These are phyloP conservation scores for Todiramphus saurophagus DNA, from an alignment of 2,113 vertebrate genomes.

Conservation along the genomic window DNA sequence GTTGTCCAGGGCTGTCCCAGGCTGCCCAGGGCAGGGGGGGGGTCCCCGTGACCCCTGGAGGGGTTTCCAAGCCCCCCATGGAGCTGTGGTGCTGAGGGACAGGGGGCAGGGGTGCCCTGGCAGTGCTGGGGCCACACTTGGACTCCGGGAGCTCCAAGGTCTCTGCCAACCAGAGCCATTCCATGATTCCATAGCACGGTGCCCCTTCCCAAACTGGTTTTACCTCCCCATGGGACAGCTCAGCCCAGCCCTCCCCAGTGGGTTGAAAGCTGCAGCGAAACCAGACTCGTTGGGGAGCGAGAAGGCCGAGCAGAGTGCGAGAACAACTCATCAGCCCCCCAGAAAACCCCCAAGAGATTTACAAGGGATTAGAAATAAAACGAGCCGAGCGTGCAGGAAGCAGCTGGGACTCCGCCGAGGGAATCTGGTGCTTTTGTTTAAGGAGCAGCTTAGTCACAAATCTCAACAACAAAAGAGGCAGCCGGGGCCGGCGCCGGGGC, in stretches of 20 bases:
- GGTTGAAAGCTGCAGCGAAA: not conserved
- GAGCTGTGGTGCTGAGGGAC: no score
- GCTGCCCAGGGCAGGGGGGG: not conserved
- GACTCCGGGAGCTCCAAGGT: no score
- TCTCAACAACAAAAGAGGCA: not conserved
- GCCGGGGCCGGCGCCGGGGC: not conserved
- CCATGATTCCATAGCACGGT: no score
- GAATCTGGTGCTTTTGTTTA: not conserved
- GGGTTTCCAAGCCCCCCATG: not conserved
- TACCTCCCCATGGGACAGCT: not conserved
- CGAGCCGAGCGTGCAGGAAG: not conserved
- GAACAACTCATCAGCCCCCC: not conserved
- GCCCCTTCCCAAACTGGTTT: not conserved
- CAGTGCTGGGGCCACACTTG: no score
- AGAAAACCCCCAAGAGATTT: not conserved
- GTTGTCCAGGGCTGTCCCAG: not conserved
- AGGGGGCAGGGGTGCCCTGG: no score
- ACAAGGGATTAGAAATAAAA: not conserved
- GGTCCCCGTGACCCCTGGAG: not conserved
- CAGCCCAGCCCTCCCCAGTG: not conserved
- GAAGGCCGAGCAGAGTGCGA: not conserved
- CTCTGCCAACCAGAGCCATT: no score
- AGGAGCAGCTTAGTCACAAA: constrained; percentile 19
- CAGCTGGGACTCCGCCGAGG: not conserved
- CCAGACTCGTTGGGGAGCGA: not conserved